These are phyloP conservation scores for Pseudolaguvia tuberculata DNA, from an alignment of 2,113 vertebrate species.

Conservation along the genomic window DNA sequence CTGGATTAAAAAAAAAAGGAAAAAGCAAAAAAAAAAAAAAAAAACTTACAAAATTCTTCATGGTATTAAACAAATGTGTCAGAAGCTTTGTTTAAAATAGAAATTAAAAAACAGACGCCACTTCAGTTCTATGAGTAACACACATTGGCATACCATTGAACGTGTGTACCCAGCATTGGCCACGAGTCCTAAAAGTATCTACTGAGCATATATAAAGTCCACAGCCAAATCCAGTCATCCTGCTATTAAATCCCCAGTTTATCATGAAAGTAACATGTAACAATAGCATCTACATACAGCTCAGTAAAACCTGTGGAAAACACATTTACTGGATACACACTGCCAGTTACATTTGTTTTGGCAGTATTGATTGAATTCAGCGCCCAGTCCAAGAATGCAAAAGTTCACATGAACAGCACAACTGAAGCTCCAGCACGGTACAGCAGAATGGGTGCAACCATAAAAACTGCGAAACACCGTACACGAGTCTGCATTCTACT, in stretches of 20 bases:
- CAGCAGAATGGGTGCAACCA: constrained; percentile 58
- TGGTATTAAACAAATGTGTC: constrained; percentile 74
- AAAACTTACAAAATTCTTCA: constrained; percentile 71
- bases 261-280: constrained; percentile 38
- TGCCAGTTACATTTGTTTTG: constrained; percentile 23
- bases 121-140: constrained; percentile 64
- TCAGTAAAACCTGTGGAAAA: constrained; percentile 24
- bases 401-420: constrained; percentile 68
- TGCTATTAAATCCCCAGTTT: constrained; percentile 27
- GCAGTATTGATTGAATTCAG: constrained; percentile 38
- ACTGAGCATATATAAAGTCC: constrained; percentile 68
- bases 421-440: constrained; percentile 66
- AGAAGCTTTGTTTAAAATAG: constrained; percentile 69
- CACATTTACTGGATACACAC: constrained; percentile 38
- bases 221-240: constrained; percentile 35
- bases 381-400: constrained; percentile 63
- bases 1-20: constrained; percentile 63
- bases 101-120: constrained; percentile 47
- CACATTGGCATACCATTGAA: constrained; percentile 73
- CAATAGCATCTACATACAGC: constrained; percentile 35
- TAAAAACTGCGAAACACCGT: constrained; percentile 42
- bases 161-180: constrained; percentile 70
- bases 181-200: constrained; percentile 72
- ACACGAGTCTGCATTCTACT: constrained; percentile 27
- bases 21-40: constrained; percentile 62